Evolutionary conservation across 2,113 vertebrate species (phyloP).

Genomic region (Xenopus borealis): DNA sequence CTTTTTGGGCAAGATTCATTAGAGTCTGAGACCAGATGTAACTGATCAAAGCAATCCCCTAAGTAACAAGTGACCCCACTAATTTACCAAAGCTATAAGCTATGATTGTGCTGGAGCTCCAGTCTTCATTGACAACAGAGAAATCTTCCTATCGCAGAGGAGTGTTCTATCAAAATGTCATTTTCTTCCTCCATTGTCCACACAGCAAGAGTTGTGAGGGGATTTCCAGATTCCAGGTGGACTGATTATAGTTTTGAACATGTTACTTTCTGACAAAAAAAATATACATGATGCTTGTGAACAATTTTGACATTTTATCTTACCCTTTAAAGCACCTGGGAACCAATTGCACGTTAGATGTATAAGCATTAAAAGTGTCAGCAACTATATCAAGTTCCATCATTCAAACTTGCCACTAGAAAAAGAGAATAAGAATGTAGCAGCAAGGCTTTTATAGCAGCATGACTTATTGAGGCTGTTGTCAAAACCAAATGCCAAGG

Average conservation of each 20-base stretch:
- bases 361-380: slow-evolving; percentile 65
- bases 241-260: slow-evolving; percentile 67
- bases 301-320: slow-evolving; percentile 68
- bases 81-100: slow-evolving; percentile 65
- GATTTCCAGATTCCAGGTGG: slow-evolving; percentile 60
- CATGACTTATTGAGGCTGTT: slow-evolving; percentile 41
- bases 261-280: slow-evolving; percentile 61
- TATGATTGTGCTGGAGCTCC: slow-evolving; percentile 60
- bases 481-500: slow-evolving; percentile 40
- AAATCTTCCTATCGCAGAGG: slow-evolving; percentile 59
- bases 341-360: slow-evolving; percentile 55
- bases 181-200: slow-evolving; percentile 60
- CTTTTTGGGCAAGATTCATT: slow-evolving; percentile 63
- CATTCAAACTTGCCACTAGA: slow-evolving; percentile 61
- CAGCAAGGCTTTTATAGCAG: slow-evolving; percentile 59
- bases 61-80: slow-evolving; percentile 61
- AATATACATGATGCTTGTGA: slow-evolving; percentile 65
- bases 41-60: slow-evolving; percentile 63
- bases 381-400: slow-evolving; percentile 58
- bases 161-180: slow-evolving; percentile 64
- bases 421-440: slow-evolving; percentile 53
- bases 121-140: slow-evolving; percentile 59
- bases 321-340: slow-evolving; percentile 67
- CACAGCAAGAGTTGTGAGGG: slow-evolving; percentile 53
- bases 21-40: slow-evolving; percentile 63